These are phyloP conservation scores for Chloebia gouldiae DNA, from an alignment of 2,113 vertebrate species.

Conservation along the genomic window DNA sequence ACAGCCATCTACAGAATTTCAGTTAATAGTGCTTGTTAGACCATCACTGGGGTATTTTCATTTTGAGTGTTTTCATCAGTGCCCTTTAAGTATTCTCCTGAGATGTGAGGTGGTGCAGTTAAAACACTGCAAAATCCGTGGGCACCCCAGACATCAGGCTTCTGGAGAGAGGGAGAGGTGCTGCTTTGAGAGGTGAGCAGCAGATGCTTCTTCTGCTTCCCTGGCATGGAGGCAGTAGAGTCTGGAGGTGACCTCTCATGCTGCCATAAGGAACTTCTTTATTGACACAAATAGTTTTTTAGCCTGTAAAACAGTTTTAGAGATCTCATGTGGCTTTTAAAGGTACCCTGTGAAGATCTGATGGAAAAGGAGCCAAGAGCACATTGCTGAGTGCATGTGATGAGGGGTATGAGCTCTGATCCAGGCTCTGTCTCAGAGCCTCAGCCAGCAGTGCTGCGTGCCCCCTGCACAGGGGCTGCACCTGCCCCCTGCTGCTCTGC, in stretches of 20 bases:
- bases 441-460: fast-evolving
- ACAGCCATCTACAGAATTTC: neutral
- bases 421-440: fast-evolving
- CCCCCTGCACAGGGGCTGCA: fast-evolving
- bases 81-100: neutral
- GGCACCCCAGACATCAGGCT: neutral
- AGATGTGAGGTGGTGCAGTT: neutral
- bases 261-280: neutral
- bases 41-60: neutral
- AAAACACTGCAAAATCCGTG: neutral
- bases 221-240: fast-evolving
- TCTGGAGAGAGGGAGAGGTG: neutral
- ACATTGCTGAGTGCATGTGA: neutral
- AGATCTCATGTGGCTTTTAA: neutral
- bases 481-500: neutral
- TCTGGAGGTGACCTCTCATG: neutral
- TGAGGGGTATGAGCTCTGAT: fast-evolving
- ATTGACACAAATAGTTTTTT: neutral
- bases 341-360: neutral
- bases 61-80: neutral
- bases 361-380: neutral
- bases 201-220: neutral
- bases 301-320: neutral
- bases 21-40: neutral
- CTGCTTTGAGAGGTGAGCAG: neutral